phyloP scores from a whole-genome alignment of 2,888 invertebrate species.

The Carpatolechia fugitivella region DNA sequence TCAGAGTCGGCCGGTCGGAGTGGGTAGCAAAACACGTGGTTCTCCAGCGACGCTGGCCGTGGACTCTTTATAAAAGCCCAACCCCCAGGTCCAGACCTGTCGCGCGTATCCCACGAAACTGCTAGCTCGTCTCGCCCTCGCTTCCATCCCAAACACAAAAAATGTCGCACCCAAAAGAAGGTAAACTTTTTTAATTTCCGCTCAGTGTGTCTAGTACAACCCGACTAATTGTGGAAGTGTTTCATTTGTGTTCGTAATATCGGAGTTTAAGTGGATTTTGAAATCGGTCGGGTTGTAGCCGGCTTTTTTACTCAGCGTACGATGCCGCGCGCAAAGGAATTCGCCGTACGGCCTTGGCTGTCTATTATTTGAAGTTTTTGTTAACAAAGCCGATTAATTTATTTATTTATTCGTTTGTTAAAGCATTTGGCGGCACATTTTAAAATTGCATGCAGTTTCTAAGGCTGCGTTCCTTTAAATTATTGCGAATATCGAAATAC shows the following conservation, averaged over 20 bases:
- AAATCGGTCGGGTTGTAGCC: slow-evolving; percentile 21
- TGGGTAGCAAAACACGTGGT: slow-evolving; percentile 61
- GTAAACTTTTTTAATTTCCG: slow-evolving; percentile 42
- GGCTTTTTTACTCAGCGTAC: slow-evolving; percentile 17
- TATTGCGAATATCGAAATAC: no score
- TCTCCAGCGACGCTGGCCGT: slow-evolving; percentile 39
- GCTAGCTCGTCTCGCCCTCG: slow-evolving; percentile 35
- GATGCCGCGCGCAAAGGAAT: slow-evolving; percentile 14
- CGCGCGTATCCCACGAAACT: slow-evolving; percentile 46
- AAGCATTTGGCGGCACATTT: background rate
- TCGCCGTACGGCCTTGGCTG: slow-evolving; percentile 12
- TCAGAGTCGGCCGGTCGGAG: slow-evolving; percentile 45
- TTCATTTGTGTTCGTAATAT: background rate
- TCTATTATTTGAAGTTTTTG: slow-evolving; percentile 3
- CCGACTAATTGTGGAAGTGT: slow-evolving; percentile 25
- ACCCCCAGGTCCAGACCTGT: slow-evolving; percentile 43
- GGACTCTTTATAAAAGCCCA: slow-evolving; percentile 69
- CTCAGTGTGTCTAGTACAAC: slow-evolving; percentile 26
- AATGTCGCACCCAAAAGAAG: slow-evolving; percentile 70
- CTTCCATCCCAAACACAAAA: slow-evolving; percentile 28
- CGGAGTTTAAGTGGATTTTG: slow-evolving; percentile 7
- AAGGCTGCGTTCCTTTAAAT: no score
- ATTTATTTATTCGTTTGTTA: background rate
- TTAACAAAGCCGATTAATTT: slow-evolving; percentile 6
- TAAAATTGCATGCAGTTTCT: background rate